Conservation (phyloP, 2,113 vertebrate genomes). For the Mirza zaza region DNA sequence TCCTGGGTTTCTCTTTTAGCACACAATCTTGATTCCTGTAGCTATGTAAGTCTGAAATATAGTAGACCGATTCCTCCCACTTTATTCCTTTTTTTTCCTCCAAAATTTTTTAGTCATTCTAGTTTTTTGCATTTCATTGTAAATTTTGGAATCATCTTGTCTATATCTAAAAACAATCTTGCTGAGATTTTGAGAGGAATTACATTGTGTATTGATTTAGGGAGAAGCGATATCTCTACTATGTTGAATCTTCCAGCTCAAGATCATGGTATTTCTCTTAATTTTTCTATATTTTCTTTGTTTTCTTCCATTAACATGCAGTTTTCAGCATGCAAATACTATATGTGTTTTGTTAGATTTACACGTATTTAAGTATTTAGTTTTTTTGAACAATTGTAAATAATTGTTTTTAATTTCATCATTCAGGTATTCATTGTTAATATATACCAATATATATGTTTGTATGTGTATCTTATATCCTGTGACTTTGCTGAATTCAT, state of each 20-base stretch:
- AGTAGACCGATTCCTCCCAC: not conserved
- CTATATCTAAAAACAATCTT: not conserved
- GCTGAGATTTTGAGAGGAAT: not conserved
- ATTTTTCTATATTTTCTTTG: not conserved
- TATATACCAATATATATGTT: not conserved
- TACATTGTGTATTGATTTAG: not conserved
- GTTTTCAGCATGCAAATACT: not conserved
- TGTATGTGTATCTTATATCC: not conserved
- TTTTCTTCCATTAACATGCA: not conserved
- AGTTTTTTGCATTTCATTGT: conserved; percentile 17
- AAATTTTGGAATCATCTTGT: conserved; percentile 1
- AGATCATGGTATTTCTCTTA: not conserved
- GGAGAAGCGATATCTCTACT: not conserved
- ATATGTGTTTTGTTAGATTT: too few relatives aligned
- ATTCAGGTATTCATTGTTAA: not conserved
- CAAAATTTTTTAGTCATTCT: not conserved
- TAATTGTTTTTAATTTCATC: not conserved
- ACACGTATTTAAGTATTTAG: not conserved
- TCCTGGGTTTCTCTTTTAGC: not conserved
- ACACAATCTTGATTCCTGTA: not conserved
- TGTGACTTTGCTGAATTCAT: not conserved
- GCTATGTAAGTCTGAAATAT: not conserved
- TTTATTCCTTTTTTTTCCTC: not conserved
- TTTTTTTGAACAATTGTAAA: not conserved
- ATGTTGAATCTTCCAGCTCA: not conserved